Percentiles rank a stretch among this genome's conserved stretches.
Evolutionary conservation across 2,797 vertebrate genomes (phyloP).

Genomic region (Cercopithecus diana): DNA sequence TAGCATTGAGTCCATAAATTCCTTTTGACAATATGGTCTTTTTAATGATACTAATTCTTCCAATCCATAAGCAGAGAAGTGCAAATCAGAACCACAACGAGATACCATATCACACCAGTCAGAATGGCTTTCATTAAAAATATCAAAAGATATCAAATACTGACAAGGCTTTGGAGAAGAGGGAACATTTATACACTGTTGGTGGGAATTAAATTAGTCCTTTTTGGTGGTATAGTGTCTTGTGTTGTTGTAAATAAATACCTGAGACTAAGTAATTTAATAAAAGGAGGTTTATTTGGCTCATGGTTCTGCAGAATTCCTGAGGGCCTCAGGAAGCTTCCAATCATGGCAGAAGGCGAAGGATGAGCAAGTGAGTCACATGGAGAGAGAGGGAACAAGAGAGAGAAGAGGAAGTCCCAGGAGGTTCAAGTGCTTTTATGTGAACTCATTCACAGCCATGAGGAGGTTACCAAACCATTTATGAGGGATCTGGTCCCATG

Average conservation of each 20-base stretch:
- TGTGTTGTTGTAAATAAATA: background rate
- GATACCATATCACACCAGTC: background rate
- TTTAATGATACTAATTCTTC: background rate
- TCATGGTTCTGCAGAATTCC: background rate
- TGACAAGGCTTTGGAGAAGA: background rate
- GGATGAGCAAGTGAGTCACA: background rate
- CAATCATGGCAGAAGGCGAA: background rate
- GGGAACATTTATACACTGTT: background rate
- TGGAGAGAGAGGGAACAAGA: background rate
- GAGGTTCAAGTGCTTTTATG: background rate
- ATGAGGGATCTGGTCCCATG: background rate
- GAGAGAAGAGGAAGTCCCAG: background rate
- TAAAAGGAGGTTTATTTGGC: background rate
- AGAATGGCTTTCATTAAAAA: background rate
- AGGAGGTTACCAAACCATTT: background rate
- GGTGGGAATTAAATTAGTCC: background rate
- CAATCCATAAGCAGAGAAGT: background rate
- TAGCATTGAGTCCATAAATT: background rate
- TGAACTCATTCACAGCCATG: background rate
- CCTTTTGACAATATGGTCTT: background rate
- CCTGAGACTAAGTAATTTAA: background rate
- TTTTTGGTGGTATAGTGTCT: background rate
- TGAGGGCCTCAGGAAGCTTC: background rate
- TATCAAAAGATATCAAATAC: background rate
- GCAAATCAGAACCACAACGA: background rate